Evolutionary conservation across 2,113 vertebrate species (phyloP).

Genomic region (Pollachius pollachius): DNA sequence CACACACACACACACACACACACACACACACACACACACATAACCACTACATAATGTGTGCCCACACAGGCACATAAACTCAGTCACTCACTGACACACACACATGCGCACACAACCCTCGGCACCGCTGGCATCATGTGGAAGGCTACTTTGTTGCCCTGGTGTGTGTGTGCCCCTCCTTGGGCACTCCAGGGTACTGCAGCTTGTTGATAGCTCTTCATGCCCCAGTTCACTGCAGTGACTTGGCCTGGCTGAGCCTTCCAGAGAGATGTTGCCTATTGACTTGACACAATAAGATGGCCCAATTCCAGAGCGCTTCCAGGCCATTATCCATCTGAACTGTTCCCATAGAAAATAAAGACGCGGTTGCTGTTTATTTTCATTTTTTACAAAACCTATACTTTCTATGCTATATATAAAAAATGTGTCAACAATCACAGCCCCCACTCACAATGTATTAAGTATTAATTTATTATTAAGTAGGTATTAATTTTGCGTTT

Average conservation of each 20-base stretch:
- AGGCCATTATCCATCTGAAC: constrained; percentile 23
- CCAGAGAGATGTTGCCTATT: constrained; percentile 42
- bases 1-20: not conserved
- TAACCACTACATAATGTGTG: not conserved
- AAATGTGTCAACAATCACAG: no score
- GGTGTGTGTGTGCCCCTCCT: constrained; percentile 36
- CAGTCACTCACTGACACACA: no score
- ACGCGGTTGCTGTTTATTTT: no score
- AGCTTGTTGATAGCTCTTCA: constrained; percentile 56
- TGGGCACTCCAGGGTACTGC: constrained; percentile 51
- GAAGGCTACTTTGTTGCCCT: not conserved
- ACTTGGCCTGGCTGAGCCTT: constrained; percentile 41
- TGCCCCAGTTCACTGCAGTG: constrained; percentile 61
- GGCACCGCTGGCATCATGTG: no score
- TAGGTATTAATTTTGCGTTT: no score
- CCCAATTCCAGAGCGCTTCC: constrained; percentile 53
- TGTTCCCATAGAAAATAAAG: constrained; percentile 15
- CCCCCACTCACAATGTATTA: no score
- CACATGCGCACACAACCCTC: no score
- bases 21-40: constrained; percentile 12
- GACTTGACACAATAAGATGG: constrained; percentile 60
- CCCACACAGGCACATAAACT: no score
- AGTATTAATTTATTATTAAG: no score
- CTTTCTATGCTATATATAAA: no score
- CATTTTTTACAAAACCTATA: no score